A percentile compares a stretch with the other conserved stretches of the same genome.
These are phyloP conservation scores for Villa cingulata DNA, from an alignment of 2,888 invertebrate genomes.

Conservation along the genomic window DNA sequence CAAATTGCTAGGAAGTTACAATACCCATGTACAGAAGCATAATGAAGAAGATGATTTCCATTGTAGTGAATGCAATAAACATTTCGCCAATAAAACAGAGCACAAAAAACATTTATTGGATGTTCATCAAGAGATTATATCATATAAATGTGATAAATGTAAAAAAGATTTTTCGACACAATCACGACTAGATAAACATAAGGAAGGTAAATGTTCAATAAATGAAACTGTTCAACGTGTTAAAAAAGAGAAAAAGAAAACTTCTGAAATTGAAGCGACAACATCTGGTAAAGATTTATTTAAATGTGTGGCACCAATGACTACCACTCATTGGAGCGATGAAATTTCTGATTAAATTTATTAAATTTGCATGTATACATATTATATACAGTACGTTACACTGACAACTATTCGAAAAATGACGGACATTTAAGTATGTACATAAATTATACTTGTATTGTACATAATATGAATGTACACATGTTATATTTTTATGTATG, in stretches of 20 bases:
- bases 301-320: conserved; percentile 36
- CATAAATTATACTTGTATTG: too few species aligned
- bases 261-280: conserved; percentile 17
- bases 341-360: conserved; percentile 37
- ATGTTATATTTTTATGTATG: too few species aligned
- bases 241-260: conserved; percentile 9
- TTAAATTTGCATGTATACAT: too few species aligned
- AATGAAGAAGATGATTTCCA: conserved; percentile 21
- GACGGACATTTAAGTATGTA: too few species aligned
- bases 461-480: too few species aligned
- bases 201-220: conserved; percentile 15
- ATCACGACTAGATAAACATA: conserved; percentile 27
- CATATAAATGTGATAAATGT: conserved; percentile 31
- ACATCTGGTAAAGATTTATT: conserved; percentile 34
- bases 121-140: conserved; percentile 25
- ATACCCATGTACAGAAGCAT: conserved; percentile 36
- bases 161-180: conserved; percentile 29
- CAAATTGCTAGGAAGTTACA: conserved; percentile 34
- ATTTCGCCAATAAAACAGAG: conserved; percentile 27
- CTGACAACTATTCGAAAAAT: too few species aligned
- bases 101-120: conserved; percentile 29
- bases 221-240: conserved; percentile 7
- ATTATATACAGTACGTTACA: too few species aligned
- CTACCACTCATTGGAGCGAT: conserved; percentile 38
- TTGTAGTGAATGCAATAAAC: conserved; percentile 22